Percentiles rank a stretch among this genome's conserved stretches.
Conservation (phyloP, 2,797 vertebrate species). For the Epinephelus awoara region DNA sequence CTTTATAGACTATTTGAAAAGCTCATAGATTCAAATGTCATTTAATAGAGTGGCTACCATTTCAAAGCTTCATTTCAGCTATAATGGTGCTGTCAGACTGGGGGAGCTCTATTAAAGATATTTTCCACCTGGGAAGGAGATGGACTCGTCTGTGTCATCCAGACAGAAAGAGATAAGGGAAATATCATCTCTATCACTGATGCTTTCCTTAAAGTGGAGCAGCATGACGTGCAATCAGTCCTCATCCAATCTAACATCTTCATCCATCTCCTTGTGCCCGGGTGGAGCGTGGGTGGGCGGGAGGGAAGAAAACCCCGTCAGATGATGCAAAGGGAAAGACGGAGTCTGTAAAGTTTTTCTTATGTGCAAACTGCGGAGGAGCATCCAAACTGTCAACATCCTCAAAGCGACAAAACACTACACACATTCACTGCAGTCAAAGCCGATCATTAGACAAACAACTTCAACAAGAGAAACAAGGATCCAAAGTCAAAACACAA, state of each 20-base stretch:
- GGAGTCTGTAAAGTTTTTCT: conserved; percentile 41
- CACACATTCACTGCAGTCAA: conserved; percentile 29
- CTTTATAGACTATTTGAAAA: conserved; percentile 44
- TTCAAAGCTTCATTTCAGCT: conserved; percentile 62
- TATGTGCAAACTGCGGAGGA: conserved; percentile 48
- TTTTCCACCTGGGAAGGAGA: conserved; percentile 59
- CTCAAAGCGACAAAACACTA: conserved; percentile 47
- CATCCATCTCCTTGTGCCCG: conserved; percentile 47
- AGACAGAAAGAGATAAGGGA: conserved; percentile 59
- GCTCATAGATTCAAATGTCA: conserved; percentile 61
- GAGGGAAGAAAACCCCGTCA: conserved; percentile 33
- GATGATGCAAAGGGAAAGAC: conserved; percentile 35
- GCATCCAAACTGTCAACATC: conserved; percentile 41
- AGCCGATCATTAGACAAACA: conserved; percentile 23
- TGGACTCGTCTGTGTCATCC: conserved; percentile 47
- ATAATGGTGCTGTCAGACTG: conserved; percentile 59
- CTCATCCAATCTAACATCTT: conserved; percentile 53
- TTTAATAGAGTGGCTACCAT: conserved; percentile 49
- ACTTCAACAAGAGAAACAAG: conserved; percentile 25
- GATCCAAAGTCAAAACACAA: conserved; percentile 25
- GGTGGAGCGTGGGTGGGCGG: conserved; percentile 14
- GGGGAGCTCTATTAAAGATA: conserved; percentile 53
- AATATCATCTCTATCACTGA: conserved; percentile 48
- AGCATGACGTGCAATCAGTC: conserved; percentile 52
- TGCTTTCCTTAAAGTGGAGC: conserved; percentile 53